A percentile compares a stretch with the other conserved stretches of the same genome.
Conservation (phyloP, 1,140 invertebrate species). For the Mamestra configurata region DNA sequence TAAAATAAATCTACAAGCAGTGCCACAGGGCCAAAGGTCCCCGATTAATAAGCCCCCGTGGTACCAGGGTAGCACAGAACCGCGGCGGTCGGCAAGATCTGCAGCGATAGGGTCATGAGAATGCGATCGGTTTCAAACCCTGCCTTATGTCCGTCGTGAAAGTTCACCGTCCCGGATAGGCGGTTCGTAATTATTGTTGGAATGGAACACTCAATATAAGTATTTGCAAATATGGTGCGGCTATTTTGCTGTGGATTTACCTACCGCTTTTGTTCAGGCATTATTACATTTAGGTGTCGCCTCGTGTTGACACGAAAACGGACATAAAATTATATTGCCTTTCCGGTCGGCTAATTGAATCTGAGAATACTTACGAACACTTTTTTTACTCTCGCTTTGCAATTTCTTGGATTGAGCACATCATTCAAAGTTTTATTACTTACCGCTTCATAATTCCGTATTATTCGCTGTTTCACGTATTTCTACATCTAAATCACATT, state of each 20-base stretch:
- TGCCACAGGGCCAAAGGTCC: slow-evolving; percentile 32
- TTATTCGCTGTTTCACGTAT: slow-evolving; percentile 28
- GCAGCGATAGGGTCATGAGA: slow-evolving; percentile 48
- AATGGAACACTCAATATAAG: slow-evolving; percentile 35
- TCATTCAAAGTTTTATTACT: slow-evolving; percentile 10
- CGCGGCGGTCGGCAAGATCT: slow-evolving; percentile 22
- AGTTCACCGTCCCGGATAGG: slow-evolving; percentile 51
- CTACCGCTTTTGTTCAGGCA: no score
- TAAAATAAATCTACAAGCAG: slow-evolving; percentile 23
- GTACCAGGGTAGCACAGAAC: slow-evolving; percentile 39
- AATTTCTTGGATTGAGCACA: not conserved
- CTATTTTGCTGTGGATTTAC: slow-evolving; percentile 11
- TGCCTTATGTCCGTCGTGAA: slow-evolving; percentile 47
- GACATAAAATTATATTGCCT: no score
- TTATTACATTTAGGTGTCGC: no score
- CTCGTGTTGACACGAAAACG: no score
- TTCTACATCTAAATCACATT: slow-evolving; percentile 10
- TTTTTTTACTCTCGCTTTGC: not conserved
- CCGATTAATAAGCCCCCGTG: slow-evolving; percentile 39
- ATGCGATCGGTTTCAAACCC: slow-evolving; percentile 37
- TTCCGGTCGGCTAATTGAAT: not conserved
- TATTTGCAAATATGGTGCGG: slow-evolving; percentile 21
- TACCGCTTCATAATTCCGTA: not conserved
- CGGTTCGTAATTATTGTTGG: slow-evolving; percentile 48
- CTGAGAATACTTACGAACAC: not conserved